Evolutionary conservation across 2,113 vertebrate species (phyloP).

Genomic region (Alexandromys fortis): DNA sequence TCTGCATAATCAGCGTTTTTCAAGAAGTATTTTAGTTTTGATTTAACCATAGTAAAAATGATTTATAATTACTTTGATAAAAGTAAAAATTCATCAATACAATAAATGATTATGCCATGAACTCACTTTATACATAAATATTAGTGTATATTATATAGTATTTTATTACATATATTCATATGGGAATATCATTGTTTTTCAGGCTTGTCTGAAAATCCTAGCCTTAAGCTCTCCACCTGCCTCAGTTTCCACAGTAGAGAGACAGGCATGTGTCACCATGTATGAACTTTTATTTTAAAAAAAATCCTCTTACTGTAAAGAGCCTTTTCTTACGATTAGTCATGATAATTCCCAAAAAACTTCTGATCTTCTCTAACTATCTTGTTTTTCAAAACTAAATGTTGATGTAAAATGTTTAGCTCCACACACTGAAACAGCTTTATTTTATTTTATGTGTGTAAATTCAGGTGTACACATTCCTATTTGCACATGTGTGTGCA

Average conservation of each 20-base stretch:
- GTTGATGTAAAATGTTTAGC: background rate
- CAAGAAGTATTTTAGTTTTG: slow-evolving; percentile 32
- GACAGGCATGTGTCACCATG: background rate
- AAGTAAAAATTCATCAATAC: background rate
- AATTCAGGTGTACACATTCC: background rate
- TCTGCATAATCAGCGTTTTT: slow-evolving; percentile 7
- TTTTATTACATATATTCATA: background rate
- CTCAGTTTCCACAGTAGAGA: background rate
- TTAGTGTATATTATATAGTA: background rate
- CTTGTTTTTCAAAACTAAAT: background rate
- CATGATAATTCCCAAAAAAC: background rate
- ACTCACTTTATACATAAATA: background rate
- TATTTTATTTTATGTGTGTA: background rate
- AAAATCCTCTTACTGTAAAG: background rate
- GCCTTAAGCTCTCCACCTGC: background rate
- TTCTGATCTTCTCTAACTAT: background rate
- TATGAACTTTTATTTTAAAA: background rate
- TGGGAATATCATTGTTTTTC: background rate
- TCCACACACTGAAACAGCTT: background rate
- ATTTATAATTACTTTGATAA: background rate
- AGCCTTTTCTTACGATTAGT: slow-evolving; percentile 7
- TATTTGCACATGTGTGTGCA: background rate
- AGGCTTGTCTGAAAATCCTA: background rate
- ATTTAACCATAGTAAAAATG: background rate
- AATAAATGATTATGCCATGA: background rate